These are phyloP conservation scores for Cantharis flavilabris DNA, from an alignment of 2,888 invertebrate species.

Conservation along the genomic window DNA sequence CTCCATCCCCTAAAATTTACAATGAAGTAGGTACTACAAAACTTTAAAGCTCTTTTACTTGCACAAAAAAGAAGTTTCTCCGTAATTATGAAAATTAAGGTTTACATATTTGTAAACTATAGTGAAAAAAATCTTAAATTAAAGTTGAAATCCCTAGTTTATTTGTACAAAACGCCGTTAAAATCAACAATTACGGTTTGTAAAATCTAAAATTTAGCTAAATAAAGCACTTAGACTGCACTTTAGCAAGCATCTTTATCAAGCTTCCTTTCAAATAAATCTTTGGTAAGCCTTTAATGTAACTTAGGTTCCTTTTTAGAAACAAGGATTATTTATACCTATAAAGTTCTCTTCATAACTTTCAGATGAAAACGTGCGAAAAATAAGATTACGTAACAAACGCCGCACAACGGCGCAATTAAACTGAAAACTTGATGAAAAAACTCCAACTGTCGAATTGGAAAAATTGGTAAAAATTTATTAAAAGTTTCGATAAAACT, in stretches of 20 bases:
- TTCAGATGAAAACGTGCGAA: constrained; percentile 12
- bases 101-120: background rate
- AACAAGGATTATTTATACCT: constrained; percentile 15
- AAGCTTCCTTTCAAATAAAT: constrained; percentile 20
- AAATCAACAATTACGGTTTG: constrained; percentile 4
- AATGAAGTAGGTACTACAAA: background rate
- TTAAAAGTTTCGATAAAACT: background rate
- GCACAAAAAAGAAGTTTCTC: background rate
- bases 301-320: constrained; percentile 17
- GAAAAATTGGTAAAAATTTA: background rate
- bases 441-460: background rate
- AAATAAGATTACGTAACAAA: constrained; percentile 7
- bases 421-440: background rate
- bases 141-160: constrained; percentile 1
- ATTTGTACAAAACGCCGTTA: background rate
- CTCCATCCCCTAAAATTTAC: background rate
- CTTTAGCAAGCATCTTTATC: constrained; percentile 19
- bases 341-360: constrained; percentile 18
- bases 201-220: background rate
- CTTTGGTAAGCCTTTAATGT: constrained; percentile 14
- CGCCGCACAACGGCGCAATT: background rate
- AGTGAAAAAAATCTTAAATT: background rate
- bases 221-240: constrained; percentile 20
- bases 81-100: background rate
- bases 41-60: background rate